These are phyloP conservation scores for Hippoglossus hippoglossus DNA, from an alignment of 2,797 vertebrate genomes.

Conservation along the genomic window DNA sequence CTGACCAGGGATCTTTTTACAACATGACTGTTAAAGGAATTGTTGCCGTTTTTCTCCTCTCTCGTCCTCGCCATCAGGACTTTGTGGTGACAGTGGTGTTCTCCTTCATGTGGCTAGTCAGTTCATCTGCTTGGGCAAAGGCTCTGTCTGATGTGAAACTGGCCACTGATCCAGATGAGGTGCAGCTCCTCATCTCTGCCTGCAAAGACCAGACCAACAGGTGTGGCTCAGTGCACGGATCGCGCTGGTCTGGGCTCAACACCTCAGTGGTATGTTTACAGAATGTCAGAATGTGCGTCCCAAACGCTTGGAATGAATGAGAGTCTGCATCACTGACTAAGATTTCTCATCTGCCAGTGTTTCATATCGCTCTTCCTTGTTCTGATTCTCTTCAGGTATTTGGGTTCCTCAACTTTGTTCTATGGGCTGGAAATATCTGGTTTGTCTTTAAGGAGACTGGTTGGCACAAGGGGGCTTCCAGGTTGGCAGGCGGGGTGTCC, in stretches of 20 bases:
- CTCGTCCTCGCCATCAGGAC: slow-evolving; percentile 83
- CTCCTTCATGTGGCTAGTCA: slow-evolving; percentile 98
- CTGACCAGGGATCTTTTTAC: background rate
- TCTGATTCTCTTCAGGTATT: slow-evolving; percentile 86
- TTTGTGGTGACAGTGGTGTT: slow-evolving; percentile 97
- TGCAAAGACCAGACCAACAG: slow-evolving; percentile 94
- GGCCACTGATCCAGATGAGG: slow-evolving; percentile 93
- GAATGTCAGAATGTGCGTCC: background rate
- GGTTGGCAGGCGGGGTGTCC: slow-evolving; percentile 82
- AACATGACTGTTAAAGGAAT: too few relatives aligned
- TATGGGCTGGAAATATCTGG: slow-evolving; percentile 99
- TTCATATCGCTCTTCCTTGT: background rate
- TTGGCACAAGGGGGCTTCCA: slow-evolving; percentile 92
- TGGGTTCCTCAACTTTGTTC: slow-evolving; percentile 97
- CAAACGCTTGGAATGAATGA: background rate
- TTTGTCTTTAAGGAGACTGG: slow-evolving; percentile 99
- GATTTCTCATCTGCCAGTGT: too few relatives aligned
- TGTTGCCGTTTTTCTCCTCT: background rate
- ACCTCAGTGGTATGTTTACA: slow-evolving; percentile 93
- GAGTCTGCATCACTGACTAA: too few relatives aligned
- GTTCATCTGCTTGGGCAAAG: slow-evolving; percentile 98
- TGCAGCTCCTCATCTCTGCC: slow-evolving; percentile 92
- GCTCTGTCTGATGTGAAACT: slow-evolving; percentile 96
- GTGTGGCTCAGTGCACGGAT: slow-evolving; percentile 89
- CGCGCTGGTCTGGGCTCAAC: slow-evolving; percentile 96